Evolutionary conservation across 2,113 vertebrate genomes (phyloP), one percentile per base, ranked within the genome.

Genomic region (Melanostigma gelatinosum): DNA sequence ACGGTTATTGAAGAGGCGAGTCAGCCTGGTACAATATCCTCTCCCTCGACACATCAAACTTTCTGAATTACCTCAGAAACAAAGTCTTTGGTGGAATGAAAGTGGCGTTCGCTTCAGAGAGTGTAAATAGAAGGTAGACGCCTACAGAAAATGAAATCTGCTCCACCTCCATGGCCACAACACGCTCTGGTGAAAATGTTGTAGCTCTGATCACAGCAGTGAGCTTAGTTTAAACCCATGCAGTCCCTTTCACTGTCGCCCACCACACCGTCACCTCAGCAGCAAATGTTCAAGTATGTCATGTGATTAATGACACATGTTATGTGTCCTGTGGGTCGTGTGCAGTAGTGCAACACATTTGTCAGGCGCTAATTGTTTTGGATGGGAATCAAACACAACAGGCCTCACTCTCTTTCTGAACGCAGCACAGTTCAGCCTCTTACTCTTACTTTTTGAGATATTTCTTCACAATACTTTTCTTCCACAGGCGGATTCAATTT

Each of bases 331-430:
- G 18, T 27, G 54, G 42, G 54, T 48, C 54, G 0, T 15, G 54
- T 68, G 16, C 16, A 44, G 73, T 44, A 15, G 50, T 57, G 36
- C 9, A 58, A 50, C 22, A 38, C 57, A 68, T 77, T 36, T 38
- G 54, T 77, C 15, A n/a, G 66, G 61, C 34, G 77, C 24, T 50
- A 72, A 77, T 57, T 73, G 61, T 77, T 77, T 57, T 68, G 46
- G 38, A 34, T 63, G 5, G 44, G 36, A 77, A 36, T 63, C 27
- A 80, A 42, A 61, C 70, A 16, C 72, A 34, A 34, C 34, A 34
- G 34, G 34, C 18, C 46, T 74, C 32, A 0, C 34, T 34, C 72
- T 72, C 54, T 50, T 12, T 61, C 50, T 75, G 48, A 73, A 38
- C 11, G 4, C 48, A 40, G 58, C 11, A 48, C 58, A 32, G 24